These are phyloP conservation scores for Caenorhabditis latens DNA, from an alignment of 1,140 invertebrate genomes.

Conservation along the genomic window DNA sequence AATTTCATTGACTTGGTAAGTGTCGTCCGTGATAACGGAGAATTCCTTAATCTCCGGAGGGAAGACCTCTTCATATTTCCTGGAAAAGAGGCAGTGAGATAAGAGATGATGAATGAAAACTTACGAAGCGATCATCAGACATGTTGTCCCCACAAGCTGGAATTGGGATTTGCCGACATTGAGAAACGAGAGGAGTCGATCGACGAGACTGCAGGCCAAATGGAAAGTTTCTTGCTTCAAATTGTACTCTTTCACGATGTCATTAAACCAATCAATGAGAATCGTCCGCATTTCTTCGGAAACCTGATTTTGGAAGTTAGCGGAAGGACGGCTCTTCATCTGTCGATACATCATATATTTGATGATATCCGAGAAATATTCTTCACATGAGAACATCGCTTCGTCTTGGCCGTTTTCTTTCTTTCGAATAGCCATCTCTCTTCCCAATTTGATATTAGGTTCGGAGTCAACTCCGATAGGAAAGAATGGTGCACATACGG, in stretches of 20 bases:
- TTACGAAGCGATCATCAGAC: constrained; percentile 79
- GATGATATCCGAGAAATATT: constrained; percentile 52
- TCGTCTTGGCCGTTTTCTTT: background rate
- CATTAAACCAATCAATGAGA: constrained; percentile 92
- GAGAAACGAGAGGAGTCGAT: constrained; percentile 80
- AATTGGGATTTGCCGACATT: constrained; percentile 55
- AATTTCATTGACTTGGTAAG: constrained; percentile 73
- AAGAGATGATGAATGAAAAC: constrained; percentile 66
- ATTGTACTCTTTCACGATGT: constrained; percentile 92
- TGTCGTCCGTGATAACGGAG: constrained; percentile 80
- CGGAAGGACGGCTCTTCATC: constrained; percentile 21
- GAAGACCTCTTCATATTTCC: constrained; percentile 79
- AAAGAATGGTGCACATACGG: no score
- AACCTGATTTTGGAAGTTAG: constrained; percentile 88
- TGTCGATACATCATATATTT: constrained; percentile 64
- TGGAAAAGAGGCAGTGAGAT: constrained; percentile 50
- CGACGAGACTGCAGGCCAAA: constrained; percentile 91
- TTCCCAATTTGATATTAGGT: no score
- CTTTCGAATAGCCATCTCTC: background rate
- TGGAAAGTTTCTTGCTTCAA: constrained; percentile 84
- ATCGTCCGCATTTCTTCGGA: constrained; percentile 89
- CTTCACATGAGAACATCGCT: background rate
- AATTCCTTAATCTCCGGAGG: constrained; percentile 80
- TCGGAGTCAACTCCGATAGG: no score
- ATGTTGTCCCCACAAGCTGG: constrained; percentile 66